Percentiles rank a stretch among this genome's conserved stretches.
Evolutionary conservation across 1,140 invertebrate species (phyloP).

Genomic region (Drosophila navojoa): DNA sequence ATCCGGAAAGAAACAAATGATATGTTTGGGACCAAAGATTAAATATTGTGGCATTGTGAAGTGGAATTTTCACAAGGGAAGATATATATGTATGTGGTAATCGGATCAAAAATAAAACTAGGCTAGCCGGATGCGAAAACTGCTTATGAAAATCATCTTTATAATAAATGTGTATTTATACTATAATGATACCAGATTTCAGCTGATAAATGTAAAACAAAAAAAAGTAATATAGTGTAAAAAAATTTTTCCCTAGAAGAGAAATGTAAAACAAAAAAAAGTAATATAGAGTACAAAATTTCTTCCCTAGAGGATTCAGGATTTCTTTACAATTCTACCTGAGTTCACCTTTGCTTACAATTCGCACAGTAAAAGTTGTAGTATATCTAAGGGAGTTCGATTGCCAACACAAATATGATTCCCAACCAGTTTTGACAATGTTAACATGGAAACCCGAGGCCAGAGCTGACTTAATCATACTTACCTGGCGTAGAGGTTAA

Average conservation of each 20-base stretch:
- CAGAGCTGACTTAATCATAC: constrained; percentile 79
- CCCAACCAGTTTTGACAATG: constrained; percentile 42
- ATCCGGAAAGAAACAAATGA: not conserved
- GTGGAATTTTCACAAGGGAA: not conserved
- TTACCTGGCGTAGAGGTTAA: constrained; percentile 86
- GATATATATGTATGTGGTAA: not conserved
- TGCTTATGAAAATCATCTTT: not conserved
- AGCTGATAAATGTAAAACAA: too few relatives aligned
- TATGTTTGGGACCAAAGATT: constrained; percentile 3
- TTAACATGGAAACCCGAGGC: not conserved
- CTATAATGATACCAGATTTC: too few relatives aligned
- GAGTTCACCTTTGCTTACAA: not conserved
- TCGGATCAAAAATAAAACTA: not conserved
- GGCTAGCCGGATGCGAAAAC: not conserved
- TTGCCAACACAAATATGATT: constrained; percentile 25
- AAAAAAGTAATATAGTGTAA: too few relatives aligned
- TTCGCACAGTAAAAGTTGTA: not conserved
- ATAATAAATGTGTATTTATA: too few relatives aligned
- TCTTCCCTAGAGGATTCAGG: too few relatives aligned
- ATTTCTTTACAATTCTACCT: not conserved
- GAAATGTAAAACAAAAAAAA: too few relatives aligned
- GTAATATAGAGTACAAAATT: too few relatives aligned
- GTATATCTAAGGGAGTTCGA: constrained; percentile 1
- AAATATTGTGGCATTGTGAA: not conserved
- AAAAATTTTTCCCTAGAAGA: too few relatives aligned